Percentiles rank a stretch among this genome's conserved stretches.
Conservation (phyloP, 2,797 vertebrate genomes). For the Sus cebifrons region DNA sequence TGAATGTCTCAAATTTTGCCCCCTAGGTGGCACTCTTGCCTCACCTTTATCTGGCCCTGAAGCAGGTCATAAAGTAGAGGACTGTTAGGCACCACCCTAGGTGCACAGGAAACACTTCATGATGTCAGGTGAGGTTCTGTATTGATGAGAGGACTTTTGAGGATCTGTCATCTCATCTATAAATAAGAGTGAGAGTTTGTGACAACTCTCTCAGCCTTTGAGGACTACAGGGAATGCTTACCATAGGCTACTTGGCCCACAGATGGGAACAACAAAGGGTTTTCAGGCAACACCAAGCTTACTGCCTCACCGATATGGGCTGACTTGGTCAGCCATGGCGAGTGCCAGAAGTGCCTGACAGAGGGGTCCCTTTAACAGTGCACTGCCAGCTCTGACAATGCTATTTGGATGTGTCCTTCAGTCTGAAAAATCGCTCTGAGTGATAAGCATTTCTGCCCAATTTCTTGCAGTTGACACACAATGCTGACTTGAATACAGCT, state of each 20-base stretch:
- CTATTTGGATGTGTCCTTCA: conserved; percentile 5
- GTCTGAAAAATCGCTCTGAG: conserved; percentile 57
- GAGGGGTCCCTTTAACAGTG: background rate
- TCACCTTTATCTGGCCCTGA: background rate
- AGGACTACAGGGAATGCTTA: too few species aligned
- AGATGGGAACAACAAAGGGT: background rate
- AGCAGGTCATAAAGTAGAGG: too few species aligned
- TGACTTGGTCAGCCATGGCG: background rate
- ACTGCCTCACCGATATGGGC: background rate
- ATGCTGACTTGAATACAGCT: conserved; percentile 63
- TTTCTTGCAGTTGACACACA: conserved; percentile 38
- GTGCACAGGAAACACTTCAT: background rate
- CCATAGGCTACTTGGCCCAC: background rate
- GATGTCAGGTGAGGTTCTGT: background rate
- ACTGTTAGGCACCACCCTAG: too few species aligned
- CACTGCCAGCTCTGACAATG: background rate
- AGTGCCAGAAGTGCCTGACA: background rate
- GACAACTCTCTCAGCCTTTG: background rate
- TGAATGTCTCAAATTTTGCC: background rate
- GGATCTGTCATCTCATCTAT: background rate
- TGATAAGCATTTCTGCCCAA: background rate
- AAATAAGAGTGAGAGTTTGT: background rate
- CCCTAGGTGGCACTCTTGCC: background rate
- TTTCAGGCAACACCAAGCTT: background rate
- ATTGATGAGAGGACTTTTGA: background rate